Evolutionary conservation across 2,888 invertebrate genomes (phyloP), one percentile per base, ranked within the genome.

Genomic region (Athetis lepigone): DNA sequence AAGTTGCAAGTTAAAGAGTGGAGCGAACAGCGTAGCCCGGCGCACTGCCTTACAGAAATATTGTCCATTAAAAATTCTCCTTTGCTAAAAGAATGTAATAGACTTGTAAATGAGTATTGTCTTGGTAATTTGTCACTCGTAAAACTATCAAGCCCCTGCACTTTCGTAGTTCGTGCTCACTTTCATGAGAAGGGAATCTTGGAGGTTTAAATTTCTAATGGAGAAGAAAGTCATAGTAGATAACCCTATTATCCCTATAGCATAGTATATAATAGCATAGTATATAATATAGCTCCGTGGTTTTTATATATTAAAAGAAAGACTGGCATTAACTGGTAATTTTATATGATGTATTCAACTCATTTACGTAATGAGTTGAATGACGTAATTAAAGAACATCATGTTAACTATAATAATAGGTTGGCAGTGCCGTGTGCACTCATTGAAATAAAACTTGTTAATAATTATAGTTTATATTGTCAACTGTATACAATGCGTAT

Each of bases 1-100:
- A 88, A 90, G 86, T 89, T 87, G 86, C 83, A 88, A 88, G 87
- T 87, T 89, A 82, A 83, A 85, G 84, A 86, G 85, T 82, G 77
- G 75, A 69, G 80, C 69, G 81, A 83, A 81, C 75, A 79, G 47
- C 51, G 69, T 59, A 57, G 50, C 68, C 72, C 70, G 70, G 82
- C 63, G 77, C 70, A 69, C 73, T 70, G 72, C 72, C 66, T 81
- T 55, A 72, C 73, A 79, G 83, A 87, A 88, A 88, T 87, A 90
- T 84, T 87, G 80, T 83, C 78, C 82, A 89, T 90, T 88, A 86
- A 83, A 85, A 83, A 83, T 83, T 85, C 80, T 79, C 75, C 82
- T 80, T 84, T 71, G 51, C 68, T 70, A 45, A 73, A 71, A 70
- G 63, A 62, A 66, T 70, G 69, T 70, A 72, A 72, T 68, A 78